These are phyloP conservation scores for Drosophila jambulina DNA, from an alignment of 1,140 invertebrate genomes.

Conservation along the genomic window DNA sequence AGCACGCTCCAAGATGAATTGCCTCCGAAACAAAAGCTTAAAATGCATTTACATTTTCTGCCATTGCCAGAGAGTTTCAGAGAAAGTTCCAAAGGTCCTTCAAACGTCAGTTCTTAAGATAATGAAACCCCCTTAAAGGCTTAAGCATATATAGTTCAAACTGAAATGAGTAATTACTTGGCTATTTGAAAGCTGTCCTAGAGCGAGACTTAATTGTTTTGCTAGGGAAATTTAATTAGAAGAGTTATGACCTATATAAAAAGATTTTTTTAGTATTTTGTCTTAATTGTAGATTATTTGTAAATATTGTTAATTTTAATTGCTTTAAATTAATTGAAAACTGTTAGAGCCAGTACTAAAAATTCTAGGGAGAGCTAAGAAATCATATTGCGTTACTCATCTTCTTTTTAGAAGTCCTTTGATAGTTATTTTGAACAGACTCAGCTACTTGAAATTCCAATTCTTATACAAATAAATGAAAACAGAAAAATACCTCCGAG, in stretches of 20 bases:
- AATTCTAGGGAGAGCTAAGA: no score
- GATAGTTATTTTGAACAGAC: neutral
- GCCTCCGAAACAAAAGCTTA: slow-evolving; percentile 32
- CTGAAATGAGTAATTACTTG: neutral
- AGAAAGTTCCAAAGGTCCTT: neutral
- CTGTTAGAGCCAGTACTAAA: no score
- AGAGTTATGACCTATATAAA: no score
- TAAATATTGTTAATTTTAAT: neutral
- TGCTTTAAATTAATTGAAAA: no score
- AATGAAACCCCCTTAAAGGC: neutral
- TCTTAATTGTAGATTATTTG: no score
- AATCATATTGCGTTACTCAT: no score
- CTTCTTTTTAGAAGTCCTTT: neutral
- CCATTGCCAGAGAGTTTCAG: neutral
- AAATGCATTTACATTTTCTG: slow-evolving; percentile 24
- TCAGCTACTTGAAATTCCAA: neutral
- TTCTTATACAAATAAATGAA: neutral
- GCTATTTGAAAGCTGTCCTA: neutral
- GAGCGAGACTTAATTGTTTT: neutral
- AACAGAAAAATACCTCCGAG: neutral
- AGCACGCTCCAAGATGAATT: slow-evolving; percentile 52
- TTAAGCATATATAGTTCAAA: neutral
- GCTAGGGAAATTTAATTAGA: neutral
- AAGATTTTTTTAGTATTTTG: neutral
- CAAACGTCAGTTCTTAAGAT: neutral